Conservation (phyloP, 2,113 vertebrate species). For the Ctenomys sociabilis region DNA sequence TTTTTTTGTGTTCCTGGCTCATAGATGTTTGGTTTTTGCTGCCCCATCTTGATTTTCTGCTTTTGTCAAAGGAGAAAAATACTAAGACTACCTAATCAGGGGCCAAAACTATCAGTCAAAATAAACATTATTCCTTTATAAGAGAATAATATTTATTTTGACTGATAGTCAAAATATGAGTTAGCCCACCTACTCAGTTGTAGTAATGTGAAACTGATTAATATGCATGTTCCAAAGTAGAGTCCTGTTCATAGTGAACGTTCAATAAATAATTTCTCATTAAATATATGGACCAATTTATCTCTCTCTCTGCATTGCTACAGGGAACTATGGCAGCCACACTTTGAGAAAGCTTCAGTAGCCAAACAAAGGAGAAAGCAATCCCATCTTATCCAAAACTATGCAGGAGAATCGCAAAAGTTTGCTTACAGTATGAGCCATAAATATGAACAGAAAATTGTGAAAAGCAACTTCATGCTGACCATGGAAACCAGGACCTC, state of each 20-base stretch:
- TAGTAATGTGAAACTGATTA: background rate
- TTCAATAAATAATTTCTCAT: background rate
- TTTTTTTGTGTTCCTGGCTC: background rate
- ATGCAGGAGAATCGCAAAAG: background rate
- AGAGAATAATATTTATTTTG: no score
- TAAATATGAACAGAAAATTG: background rate
- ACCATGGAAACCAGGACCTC: conserved; percentile 19
- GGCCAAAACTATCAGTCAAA: background rate
- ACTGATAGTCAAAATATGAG: no score
- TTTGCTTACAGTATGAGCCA: background rate
- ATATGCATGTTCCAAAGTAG: background rate
- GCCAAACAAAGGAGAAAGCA: background rate
- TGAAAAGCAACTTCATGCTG: background rate
- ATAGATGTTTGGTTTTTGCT: background rate
- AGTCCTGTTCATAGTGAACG: background rate
- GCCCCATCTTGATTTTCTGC: background rate
- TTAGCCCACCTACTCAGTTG: background rate
- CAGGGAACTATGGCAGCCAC: background rate
- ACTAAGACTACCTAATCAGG: background rate
- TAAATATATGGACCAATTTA: background rate
- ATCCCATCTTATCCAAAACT: background rate
- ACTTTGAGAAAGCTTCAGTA: background rate
- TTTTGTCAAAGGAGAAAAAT: background rate
- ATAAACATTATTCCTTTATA: background rate
- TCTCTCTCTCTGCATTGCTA: background rate